Base-by-base conservation (phyloP, 2,888 invertebrate genomes). In the Sarcophaga variegata region DNA sequence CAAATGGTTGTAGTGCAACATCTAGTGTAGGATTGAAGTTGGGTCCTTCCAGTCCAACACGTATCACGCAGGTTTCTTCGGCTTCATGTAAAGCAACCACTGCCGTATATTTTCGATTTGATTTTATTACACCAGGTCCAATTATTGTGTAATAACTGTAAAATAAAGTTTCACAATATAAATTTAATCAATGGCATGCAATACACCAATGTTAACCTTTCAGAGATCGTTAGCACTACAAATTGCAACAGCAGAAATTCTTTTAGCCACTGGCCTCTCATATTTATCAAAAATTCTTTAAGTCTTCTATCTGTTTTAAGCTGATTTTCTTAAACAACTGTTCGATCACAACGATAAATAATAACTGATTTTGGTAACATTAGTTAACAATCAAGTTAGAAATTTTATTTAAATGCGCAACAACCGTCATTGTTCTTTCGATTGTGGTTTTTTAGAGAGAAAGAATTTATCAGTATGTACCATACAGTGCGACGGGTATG, bases 211-310 rank as follows among this genome's bases (percentile, higher is more conserved):
- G 2, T 10, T 4, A 62, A 62, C n/a, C 62, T 62, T n/a, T 22
- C 62, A 22, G 62, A 20, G n/a, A 62, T 6, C 3, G 62, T 20
- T 62, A 62, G 17, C 20, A 20, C 62, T 22, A 62, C 5, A 20
- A 0, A 62, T 22, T n/a, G 62, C 62, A 62, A n/a, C 0, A 62
- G 10, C 20, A 62, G 20, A 62, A 20, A 62, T 22, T 3, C 3
- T 8, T 62, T 22, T 17, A 22, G n/a, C 62, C 62, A 62, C 1
- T 62, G 22, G 22, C 62, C 10, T 22, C 11, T 20, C 62, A 62
- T 62, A 17, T 54, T 11, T 22, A 27, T n/a, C 4, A 62, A n/a
- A 22, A 6, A 96, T 4, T 14, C 54, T 54, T 3, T 27, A 3
- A 4, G 27, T 4, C 27, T 27, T 12, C 54, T 12, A 14, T 17